Percentiles rank a stretch among this genome's conserved stretches.
These are phyloP conservation scores for Falco biarmicus DNA, from an alignment of 2,797 vertebrate species.

Conservation along the genomic window DNA sequence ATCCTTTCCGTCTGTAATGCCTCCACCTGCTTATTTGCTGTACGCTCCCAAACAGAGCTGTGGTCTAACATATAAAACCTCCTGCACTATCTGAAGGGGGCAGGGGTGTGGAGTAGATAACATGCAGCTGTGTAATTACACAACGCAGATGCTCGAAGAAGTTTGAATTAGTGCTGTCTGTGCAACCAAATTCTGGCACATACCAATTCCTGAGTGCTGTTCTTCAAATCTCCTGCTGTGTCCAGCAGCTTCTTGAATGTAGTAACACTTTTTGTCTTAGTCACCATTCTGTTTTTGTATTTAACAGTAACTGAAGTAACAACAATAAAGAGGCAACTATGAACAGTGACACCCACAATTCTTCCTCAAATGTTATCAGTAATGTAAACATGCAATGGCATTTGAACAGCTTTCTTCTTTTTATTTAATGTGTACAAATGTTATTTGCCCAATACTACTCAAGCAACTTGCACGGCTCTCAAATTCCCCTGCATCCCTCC, in stretches of 20 bases:
- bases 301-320: neutral
- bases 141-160: neutral
- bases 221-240: neutral
- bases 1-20: neutral
- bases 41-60: neutral
- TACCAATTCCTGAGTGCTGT: neutral
- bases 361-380: neutral
- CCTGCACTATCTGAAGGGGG: neutral
- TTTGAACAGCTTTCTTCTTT: neutral
- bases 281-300: neutral
- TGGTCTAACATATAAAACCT: neutral
- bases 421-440: accelerated
- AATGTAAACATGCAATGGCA: neutral
- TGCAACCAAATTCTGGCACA: neutral
- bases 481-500: neutral
- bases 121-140: neutral
- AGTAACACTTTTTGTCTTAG: neutral
- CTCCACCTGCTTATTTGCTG: neutral
- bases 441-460: neutral
- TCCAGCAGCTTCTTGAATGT: neutral
- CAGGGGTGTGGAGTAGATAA: neutral
- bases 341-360: neutral
- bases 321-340: neutral
- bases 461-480: neutral
- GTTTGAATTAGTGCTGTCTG: neutral